phyloP scores from a whole-genome alignment of 30 jellyfish, hydroid and myxozoan genomes.

The Hydra vulgaris region DNA sequence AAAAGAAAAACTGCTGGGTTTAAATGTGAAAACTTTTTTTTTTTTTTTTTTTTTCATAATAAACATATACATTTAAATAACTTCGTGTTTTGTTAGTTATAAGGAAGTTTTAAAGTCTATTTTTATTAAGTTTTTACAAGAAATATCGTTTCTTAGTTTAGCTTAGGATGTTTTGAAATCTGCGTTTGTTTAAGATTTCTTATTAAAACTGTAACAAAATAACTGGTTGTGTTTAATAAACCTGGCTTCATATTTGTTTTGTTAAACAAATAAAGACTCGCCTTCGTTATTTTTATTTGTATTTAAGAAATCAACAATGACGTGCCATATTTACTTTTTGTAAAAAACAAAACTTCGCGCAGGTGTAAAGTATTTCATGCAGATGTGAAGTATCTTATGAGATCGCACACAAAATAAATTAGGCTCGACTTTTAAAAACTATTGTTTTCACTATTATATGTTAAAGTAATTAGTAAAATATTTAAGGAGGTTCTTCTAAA shows the following conservation, averaged over 20 bases:
- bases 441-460: too few species aligned
- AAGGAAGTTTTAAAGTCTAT: too few species aligned
- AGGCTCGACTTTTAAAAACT: too few species aligned
- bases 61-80: too few species aligned
- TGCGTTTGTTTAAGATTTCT: background rate
- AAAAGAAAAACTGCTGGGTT: too few species aligned
- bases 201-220: background rate
- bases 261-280: background rate
- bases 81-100: too few species aligned
- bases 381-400: background rate
- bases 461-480: too few species aligned
- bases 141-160: background rate
- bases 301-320: background rate
- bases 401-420: background rate
- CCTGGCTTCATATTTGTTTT: background rate
- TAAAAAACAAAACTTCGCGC: background rate
- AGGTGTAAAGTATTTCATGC: background rate
- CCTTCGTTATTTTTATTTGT: background rate
- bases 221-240: background rate
- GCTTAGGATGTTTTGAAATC: background rate
- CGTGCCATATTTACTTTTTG: background rate
- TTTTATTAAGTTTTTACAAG: too few species aligned
- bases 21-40: too few species aligned
- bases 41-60: too few species aligned
- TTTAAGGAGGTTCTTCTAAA: too few species aligned